Evolutionary conservation across 2,797 vertebrate species (phyloP).

Genomic region (Siniperca obscura): DNA sequence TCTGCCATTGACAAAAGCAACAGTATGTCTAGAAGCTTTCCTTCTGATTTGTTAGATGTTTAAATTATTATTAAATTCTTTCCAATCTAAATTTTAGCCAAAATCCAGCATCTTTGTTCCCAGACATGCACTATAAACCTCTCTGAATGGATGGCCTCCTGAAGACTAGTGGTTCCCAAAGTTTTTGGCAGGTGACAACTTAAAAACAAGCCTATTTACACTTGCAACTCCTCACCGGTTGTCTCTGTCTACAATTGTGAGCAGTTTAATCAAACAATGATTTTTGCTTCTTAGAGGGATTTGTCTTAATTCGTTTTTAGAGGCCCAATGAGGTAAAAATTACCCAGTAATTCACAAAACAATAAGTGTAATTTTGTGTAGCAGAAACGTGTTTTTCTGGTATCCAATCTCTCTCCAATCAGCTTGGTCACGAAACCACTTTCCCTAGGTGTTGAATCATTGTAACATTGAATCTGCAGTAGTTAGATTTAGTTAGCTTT

Average conservation of each 20-base stretch:
- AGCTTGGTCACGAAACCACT: neutral
- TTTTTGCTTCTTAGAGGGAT: too few relatives aligned
- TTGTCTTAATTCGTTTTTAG: too few relatives aligned
- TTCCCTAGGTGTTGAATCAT: neutral
- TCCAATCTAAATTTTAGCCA: neutral
- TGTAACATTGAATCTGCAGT: neutral
- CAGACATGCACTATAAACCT: neutral
- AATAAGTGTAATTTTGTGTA: neutral
- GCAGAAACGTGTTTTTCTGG: neutral
- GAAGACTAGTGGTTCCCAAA: neutral
- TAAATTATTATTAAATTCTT: neutral
- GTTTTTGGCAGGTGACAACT: neutral
- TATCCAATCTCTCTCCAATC: neutral
- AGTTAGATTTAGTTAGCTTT: neutral
- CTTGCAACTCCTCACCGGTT: neutral
- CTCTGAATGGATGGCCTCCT: neutral
- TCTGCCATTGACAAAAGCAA: neutral
- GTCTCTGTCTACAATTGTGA: too few relatives aligned
- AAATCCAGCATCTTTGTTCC: neutral
- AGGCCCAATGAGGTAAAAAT: neutral
- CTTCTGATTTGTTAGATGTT: neutral
- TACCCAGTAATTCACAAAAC: neutral
- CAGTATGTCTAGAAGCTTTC: neutral
- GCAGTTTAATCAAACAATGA: too few relatives aligned
- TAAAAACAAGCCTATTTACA: neutral